Base-by-base conservation (phyloP, 2,888 invertebrate genomes). In the Elysia crispata region DNA sequence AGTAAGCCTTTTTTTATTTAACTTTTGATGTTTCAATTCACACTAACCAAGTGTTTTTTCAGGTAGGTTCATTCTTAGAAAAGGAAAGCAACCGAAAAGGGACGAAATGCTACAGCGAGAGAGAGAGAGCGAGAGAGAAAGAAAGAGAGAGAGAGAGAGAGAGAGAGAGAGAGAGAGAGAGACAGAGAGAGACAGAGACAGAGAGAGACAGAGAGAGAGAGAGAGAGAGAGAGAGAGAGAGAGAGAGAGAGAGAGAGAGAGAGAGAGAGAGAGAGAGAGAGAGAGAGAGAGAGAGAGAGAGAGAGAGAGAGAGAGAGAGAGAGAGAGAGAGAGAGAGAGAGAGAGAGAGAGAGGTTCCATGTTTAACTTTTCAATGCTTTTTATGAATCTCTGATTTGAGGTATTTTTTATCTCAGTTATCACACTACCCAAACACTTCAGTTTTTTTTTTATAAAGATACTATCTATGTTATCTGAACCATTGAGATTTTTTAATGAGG, bases 181-280 rank as follows among this genome's bases (percentile, higher is more conserved):
- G 18, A 67, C 67, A 50, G n/a, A 30, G 67, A 77, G 18, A 3
- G 54, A 70, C n/a, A 67, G 33, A 50, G 30, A 49, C 54, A 66
- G 50, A 5, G 30, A 64, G 25, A 79, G 30, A 74, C 72, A 50
- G 18, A 77, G 41, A 74, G 25, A 31, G 49, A 64, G 15, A 60
- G 74, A 64, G 30, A 54, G 20, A 74, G 62, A 74, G 50, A 79
- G 57, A 60, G 50, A 79, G 25, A 66, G 30, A 74, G 31, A 66
- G 50, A 66, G 41, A 79, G 66, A 74, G 30, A 31, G 50, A 79
- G 23, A 66, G 1, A 25, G 20, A 5, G 1, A 30, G 20, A 54
- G 20, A 60, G 49, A 33, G n/a, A 30, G 18, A 3, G n/a, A 30
- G 20, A 15, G 6, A 74, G 57, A 25, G 60, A 54, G 28, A 74